Evolutionary conservation across 1,140 invertebrate genomes (phyloP).

Genomic region (Drosophila pallidifrons): DNA sequence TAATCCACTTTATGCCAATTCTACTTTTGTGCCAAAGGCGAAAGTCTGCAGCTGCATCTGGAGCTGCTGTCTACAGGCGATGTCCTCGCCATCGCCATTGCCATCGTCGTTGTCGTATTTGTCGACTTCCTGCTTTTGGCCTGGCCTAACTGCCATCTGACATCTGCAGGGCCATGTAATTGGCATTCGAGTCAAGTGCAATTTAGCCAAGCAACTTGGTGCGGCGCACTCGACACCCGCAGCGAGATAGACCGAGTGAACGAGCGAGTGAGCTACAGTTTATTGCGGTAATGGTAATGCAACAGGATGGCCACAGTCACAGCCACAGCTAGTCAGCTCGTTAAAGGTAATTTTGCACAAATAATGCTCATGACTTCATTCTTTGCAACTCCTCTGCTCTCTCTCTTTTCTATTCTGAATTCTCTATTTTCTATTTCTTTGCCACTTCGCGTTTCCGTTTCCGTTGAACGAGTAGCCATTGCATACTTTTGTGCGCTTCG

Average conservation of each 20-base stretch:
- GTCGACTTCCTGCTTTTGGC: constrained; percentile 36
- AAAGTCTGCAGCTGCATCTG: background rate
- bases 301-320: constrained; percentile 59
- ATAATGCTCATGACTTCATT: constrained; percentile 79
- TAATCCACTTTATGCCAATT: constrained; percentile 78
- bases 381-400: background rate
- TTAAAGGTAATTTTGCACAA: constrained; percentile 83
- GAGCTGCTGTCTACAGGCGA: constrained; percentile 7
- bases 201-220: constrained; percentile 70
- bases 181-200: constrained; percentile 83
- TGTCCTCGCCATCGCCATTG: constrained; percentile 29
- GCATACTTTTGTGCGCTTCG: constrained; percentile 55
- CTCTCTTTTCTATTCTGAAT: background rate
- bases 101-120: constrained; percentile 41
- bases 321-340: constrained; percentile 74
- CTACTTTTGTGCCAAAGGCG: constrained; percentile 30
- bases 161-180: constrained; percentile 74
- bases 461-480: constrained; percentile 1
- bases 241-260: background rate
- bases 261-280: constrained; percentile 54
- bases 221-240: constrained; percentile 28
- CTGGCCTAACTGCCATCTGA: constrained; percentile 50
- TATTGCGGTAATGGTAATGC: constrained; percentile 82
- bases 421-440: constrained; percentile 7
- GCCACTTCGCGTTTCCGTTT: constrained; percentile 52